phyloP scores from a whole-genome alignment of 2,888 invertebrate genomes.

The Leptura quadrifasciata region DNA sequence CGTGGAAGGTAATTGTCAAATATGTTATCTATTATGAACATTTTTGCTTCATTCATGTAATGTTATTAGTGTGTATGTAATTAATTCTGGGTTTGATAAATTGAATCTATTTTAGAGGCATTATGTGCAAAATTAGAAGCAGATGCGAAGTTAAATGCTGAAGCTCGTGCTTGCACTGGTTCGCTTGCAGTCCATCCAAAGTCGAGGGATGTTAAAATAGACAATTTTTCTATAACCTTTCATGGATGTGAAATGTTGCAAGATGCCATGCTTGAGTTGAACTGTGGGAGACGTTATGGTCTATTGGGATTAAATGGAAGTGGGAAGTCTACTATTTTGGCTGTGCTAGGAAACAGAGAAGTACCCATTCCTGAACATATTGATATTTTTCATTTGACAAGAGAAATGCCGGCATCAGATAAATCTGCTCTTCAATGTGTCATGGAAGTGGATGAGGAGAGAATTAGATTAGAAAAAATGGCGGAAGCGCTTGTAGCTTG shows the following conservation, averaged over 20 bases:
- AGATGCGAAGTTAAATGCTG: conserved; percentile 94
- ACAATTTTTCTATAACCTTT: conserved; percentile 97
- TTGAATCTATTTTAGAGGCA: conserved; percentile 79
- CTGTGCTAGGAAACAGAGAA: conserved; percentile 94
- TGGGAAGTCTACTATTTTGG: conserved; percentile 96
- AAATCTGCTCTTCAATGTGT: conserved; percentile 97
- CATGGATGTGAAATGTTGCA: conserved; percentile 97
- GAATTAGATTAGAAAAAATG: conserved; percentile 91
- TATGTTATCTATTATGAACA: not conserved
- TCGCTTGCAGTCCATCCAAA: conserved; percentile 96
- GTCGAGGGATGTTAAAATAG: conserved; percentile 96
- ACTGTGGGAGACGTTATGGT: conserved; percentile 97
- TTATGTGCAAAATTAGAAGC: conserved; percentile 91
- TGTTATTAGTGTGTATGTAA: no score
- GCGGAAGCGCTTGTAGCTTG: conserved; percentile 92
- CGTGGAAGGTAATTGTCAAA: conserved; percentile 81
- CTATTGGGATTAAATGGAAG: conserved; percentile 98
- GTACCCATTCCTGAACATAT: conserved; percentile 97
- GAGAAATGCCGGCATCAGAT: conserved; percentile 99
- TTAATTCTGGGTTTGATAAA: not conserved
- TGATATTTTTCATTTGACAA: conserved; percentile 96
- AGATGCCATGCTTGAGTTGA: conserved; percentile 97
- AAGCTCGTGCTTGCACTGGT: conserved; percentile 95
- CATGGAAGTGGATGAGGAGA: conserved; percentile 98
- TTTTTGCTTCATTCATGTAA: not conserved